Conservation (phyloP, 2,113 vertebrate species). For the Tonatia bakeri region DNA sequence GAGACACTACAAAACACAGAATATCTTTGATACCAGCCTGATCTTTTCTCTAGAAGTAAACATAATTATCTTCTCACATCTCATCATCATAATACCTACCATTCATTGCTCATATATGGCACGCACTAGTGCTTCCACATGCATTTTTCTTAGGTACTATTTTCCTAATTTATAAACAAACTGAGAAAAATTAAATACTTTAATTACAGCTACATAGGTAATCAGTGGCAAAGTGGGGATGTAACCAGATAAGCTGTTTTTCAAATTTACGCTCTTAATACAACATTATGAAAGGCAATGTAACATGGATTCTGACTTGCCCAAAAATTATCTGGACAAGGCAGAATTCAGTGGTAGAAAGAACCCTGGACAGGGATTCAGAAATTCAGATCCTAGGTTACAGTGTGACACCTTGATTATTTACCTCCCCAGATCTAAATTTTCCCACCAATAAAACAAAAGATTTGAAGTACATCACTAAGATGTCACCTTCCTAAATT, state of each 20-base stretch:
- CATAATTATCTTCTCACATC: background rate
- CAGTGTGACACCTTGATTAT: background rate
- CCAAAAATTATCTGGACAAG: background rate
- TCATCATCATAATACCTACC: background rate
- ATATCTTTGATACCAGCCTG: background rate
- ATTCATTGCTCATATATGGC: background rate
- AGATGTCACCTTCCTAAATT: background rate
- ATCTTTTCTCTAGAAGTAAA: background rate
- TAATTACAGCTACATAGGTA: background rate
- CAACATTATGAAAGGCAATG: background rate
- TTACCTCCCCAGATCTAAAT: background rate
- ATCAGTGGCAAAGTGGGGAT: background rate
- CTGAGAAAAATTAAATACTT: background rate
- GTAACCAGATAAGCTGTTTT: background rate
- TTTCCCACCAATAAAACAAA: background rate
- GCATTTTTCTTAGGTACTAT: background rate
- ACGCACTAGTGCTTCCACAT: background rate
- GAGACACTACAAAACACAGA: background rate
- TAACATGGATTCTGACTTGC: background rate
- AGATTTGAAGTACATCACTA: background rate
- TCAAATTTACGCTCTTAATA: background rate
- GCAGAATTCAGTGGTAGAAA: background rate
- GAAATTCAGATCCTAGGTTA: background rate
- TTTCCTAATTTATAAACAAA: conserved; percentile 2
- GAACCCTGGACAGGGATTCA: background rate